Evolutionary conservation across 2,888 invertebrate species (phyloP).

Genomic region (Hesperia comma): DNA sequence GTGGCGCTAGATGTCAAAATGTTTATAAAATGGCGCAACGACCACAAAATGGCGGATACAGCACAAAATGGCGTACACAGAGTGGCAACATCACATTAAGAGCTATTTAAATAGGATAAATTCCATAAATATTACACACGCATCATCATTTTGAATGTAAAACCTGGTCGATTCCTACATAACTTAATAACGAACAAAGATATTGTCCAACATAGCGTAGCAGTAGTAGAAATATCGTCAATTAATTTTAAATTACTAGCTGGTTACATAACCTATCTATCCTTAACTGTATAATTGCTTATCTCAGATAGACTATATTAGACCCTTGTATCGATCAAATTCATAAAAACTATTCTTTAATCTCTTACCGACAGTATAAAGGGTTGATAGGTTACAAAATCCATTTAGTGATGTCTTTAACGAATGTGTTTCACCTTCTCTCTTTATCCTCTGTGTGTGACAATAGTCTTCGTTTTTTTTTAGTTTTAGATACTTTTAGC

Average conservation of each 20-base stretch:
- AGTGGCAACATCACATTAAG: not conserved
- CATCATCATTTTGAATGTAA: conserved; percentile 1
- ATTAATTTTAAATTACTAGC: not conserved
- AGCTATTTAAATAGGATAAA: not conserved
- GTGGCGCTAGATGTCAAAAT: conserved; percentile 30
- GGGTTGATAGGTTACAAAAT: too few species aligned
- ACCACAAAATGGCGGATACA: conserved; percentile 9
- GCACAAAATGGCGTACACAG: conserved; percentile 3
- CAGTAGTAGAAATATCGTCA: not conserved
- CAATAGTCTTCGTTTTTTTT: too few species aligned
- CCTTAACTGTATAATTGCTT: not conserved
- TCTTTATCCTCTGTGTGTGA: too few species aligned
- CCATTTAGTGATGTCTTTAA: too few species aligned
- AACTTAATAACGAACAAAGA: not conserved
- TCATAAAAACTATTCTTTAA: too few species aligned
- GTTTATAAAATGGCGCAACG: conserved; percentile 9
- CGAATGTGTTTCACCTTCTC: too few species aligned
- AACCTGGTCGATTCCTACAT: not conserved
- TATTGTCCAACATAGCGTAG: not conserved
- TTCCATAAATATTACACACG: conserved; percentile 21
- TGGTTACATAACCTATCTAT: not conserved
- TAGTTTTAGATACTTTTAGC: too few species aligned
- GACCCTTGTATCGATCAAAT: not conserved
- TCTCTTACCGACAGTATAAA: too few species aligned
- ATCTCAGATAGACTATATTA: not conserved